Evolutionary conservation across 2,888 invertebrate species (phyloP).

Genomic region (Dicyrtoma fusca): DNA sequence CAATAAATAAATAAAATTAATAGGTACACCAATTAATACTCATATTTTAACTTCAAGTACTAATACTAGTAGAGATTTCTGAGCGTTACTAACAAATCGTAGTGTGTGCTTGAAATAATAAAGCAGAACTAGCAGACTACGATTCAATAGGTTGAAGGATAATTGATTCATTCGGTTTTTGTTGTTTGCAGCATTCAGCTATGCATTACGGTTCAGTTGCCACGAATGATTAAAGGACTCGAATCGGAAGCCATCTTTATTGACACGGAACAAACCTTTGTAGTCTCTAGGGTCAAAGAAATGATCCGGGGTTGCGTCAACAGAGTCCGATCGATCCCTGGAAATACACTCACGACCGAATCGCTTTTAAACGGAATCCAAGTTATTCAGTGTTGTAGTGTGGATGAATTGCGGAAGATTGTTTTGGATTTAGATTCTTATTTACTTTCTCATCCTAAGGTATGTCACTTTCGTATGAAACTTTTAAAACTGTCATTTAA

Average conservation of each 20-base stretch:
- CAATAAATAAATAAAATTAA: no score
- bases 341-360: background rate
- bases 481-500: no score
- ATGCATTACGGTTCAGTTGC: conserved; percentile 30
- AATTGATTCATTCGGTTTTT: background rate
- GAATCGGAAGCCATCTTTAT: conserved; percentile 49
- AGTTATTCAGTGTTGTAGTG: conserved; percentile 8
- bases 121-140: no score
- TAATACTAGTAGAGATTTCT: no score
- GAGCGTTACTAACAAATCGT: no score
- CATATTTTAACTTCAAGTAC: no score
- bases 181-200: conserved; percentile 15
- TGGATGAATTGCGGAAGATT: conserved; percentile 16
- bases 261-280: conserved; percentile 51
- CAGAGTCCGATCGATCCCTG: conserved; percentile 38
- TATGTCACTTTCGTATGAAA: background rate
- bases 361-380: conserved; percentile 12
- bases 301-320: conserved; percentile 43
- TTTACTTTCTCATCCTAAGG: conserved; percentile 3
- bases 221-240: conserved; percentile 34
- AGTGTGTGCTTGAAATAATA: no score
- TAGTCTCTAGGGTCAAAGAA: conserved; percentile 32
- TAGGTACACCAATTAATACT: no score
- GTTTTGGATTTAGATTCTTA: conserved; percentile 18
- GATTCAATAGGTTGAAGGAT: no score